Base-by-base conservation (phyloP, 2,888 invertebrate genomes). In the Diloba caeruleocephala region DNA sequence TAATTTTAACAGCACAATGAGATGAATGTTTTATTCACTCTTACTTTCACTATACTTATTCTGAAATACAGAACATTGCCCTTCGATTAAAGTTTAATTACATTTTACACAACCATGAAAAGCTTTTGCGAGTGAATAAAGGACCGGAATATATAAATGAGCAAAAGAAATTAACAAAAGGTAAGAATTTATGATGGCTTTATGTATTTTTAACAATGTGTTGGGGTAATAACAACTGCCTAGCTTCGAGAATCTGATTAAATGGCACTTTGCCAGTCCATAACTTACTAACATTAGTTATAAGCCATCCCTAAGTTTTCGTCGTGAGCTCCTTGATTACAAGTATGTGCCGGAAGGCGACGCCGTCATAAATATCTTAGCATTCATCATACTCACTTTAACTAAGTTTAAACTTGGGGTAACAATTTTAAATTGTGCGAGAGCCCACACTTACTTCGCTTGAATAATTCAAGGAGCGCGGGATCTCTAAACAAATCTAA, bases 401-500 rank as follows among this genome's bases (percentile, higher is more conserved):
- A 80, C 81, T 78, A 69, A 59, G 75, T 74, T 78, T 61, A 76
- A 76, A 81, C 74, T 83, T 77, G 78, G 71, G 76, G 79, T 72
- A 75, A 75, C 78, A 79, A 79, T 84, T 87, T 85, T 81, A 84
- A 81, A 84, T 83, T 74, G 78, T 71, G 56, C 66, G 65, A 59
- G 70, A 73, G 61, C 75, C 55, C 69, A 64, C 70, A 63, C 74
- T 72, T 72, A 65, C 63, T 50, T 58, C 56, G 71, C 62, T 64
- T 87, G 80, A 85, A 87, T 88, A 84, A 88, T 88, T 86, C 83
- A 85, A 85, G 87, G 77, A 81, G 73, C 67, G 68, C 59, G 64
- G 76, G 79, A 79, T 76, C 77, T 67, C 74, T 76, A 76, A 77
- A 80, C 78, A 80, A 82, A 88, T 85, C 78, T 83, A 85, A 87